These are phyloP conservation scores for Tipula confusa DNA, from an alignment of 2,888 invertebrate genomes.

Conservation along the genomic window DNA sequence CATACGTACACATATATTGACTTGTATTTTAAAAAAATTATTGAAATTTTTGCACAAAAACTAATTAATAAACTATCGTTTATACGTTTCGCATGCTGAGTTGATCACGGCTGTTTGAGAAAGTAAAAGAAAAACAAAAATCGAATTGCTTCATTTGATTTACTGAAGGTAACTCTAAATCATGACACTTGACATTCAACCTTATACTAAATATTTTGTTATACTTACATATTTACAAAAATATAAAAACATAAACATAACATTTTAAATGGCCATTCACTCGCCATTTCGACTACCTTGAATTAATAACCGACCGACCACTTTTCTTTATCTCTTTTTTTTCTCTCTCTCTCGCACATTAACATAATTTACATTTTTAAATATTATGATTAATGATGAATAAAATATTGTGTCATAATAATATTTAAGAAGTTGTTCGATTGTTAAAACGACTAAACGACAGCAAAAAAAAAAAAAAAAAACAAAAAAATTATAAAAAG, in stretches of 20 bases:
- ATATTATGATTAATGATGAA: not conserved
- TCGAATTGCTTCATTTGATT: not conserved
- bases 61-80: not conserved
- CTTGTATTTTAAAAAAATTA: not conserved
- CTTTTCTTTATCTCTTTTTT: no score
- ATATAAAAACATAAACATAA: not conserved
- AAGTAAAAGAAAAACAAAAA: not conserved
- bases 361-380: constrained; percentile 20
- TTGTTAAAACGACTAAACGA: not conserved
- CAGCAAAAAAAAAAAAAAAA: no score
- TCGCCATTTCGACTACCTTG: constrained; percentile 9
- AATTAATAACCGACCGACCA: not conserved
- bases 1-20: not conserved
- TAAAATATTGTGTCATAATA: not conserved
- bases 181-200: constrained; percentile 20
- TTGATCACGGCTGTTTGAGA: not conserved
- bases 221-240: not conserved
- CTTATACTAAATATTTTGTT: not conserved
- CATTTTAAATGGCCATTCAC: not conserved
- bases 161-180: not conserved
- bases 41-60: not conserved
- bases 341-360: not conserved
- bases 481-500: not conserved
- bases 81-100: not conserved
- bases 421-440: not conserved